These are phyloP conservation scores for Deilephila porcellus DNA, from an alignment of 2,888 invertebrate species.

Conservation along the genomic window DNA sequence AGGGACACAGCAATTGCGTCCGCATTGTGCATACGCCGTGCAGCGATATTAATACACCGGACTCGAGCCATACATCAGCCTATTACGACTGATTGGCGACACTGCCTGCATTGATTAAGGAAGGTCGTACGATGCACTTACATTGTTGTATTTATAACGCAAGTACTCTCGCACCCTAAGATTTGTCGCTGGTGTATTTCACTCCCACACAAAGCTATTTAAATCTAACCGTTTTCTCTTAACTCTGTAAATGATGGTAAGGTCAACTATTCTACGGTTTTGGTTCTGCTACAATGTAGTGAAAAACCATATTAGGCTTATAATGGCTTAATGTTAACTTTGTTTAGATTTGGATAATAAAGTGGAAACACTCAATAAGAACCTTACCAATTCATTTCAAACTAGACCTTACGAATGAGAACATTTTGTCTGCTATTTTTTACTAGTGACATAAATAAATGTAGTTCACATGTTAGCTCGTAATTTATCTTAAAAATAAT, in stretches of 20 bases:
- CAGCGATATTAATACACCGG: conserved; percentile 42
- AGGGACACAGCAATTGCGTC: conserved; percentile 57
- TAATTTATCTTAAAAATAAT: not conserved
- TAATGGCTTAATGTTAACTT: too few relatives aligned
- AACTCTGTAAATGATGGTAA: not conserved
- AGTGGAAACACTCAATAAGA: too few relatives aligned
- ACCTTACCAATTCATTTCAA: too few relatives aligned
- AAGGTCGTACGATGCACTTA: conserved; percentile 56
- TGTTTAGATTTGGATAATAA: too few relatives aligned
- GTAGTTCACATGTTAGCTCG: too few relatives aligned
- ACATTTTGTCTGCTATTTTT: too few relatives aligned
- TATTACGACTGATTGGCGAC: conserved; percentile 76
- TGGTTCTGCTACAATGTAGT: too few relatives aligned
- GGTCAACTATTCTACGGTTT: not conserved
- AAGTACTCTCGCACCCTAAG: conserved; percentile 3
- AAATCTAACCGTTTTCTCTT: not conserved
- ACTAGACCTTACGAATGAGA: too few relatives aligned
- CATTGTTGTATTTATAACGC: conserved; percentile 55
- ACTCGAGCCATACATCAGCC: conserved; percentile 67
- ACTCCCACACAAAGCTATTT: not conserved
- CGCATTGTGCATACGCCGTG: conserved; percentile 51
- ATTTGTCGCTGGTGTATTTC: not conserved
- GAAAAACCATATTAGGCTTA: too few relatives aligned
- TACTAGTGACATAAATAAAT: too few relatives aligned
- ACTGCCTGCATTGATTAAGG: conserved; percentile 73